phyloP scores from a whole-genome alignment of 1,140 invertebrate species.

The Papilio aristodemus region DNA sequence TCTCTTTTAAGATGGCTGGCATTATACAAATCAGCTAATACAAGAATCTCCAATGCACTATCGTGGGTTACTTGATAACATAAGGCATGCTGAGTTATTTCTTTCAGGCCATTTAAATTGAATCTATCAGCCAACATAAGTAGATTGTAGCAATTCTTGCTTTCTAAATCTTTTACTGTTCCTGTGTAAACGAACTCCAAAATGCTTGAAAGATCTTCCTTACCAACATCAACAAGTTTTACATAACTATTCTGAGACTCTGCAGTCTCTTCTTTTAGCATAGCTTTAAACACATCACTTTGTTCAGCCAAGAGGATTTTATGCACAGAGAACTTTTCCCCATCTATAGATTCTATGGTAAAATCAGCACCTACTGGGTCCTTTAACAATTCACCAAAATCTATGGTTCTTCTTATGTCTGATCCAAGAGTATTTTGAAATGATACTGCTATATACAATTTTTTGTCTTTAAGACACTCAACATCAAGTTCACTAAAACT shows the following conservation, averaged over 20 bases:
- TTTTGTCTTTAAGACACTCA: constrained; percentile 57
- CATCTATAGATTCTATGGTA: constrained; percentile 65
- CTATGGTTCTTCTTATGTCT: constrained; percentile 37
- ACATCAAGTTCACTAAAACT: constrained; percentile 60
- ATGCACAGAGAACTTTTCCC: constrained; percentile 63
- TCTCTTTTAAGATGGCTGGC: constrained; percentile 54
- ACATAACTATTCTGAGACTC: constrained; percentile 66
- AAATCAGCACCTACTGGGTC: constrained; percentile 68
- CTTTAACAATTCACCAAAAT: constrained; percentile 56
- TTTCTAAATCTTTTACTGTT: constrained; percentile 58
- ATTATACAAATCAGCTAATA: constrained; percentile 64
- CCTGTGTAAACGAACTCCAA: constrained; percentile 70
- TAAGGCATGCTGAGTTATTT: constrained; percentile 58
- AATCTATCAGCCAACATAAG: constrained; percentile 66
- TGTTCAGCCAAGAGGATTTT: constrained; percentile 55
- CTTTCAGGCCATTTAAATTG: constrained; percentile 56
- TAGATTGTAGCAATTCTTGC: constrained; percentile 57
- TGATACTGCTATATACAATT: constrained; percentile 56
- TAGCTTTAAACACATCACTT: constrained; percentile 74
- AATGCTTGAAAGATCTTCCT: constrained; percentile 56
- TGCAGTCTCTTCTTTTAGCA: constrained; percentile 70
- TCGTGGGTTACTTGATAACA: constrained; percentile 49
- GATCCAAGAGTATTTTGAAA: constrained; percentile 37
- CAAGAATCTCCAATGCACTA: constrained; percentile 63
- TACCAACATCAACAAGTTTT: constrained; percentile 62